Evolutionary conservation across 2,113 vertebrate genomes (phyloP).

Genomic region (Nibea coibor): DNA sequence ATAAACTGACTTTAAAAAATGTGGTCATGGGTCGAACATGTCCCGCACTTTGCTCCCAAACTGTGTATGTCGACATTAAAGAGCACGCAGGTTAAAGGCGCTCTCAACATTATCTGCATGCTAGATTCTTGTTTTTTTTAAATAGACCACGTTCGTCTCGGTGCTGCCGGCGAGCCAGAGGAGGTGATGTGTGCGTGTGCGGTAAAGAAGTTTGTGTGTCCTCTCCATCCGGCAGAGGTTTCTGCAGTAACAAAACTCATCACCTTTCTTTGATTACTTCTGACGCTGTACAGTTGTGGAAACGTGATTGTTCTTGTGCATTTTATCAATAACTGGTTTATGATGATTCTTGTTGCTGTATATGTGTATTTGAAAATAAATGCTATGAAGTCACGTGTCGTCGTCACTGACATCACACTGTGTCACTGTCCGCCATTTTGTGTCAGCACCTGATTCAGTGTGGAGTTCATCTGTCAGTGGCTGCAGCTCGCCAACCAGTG

Average conservation of each 20-base stretch:
- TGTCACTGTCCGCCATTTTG: no score
- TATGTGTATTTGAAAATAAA: slow-evolving; percentile 99
- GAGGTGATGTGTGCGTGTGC: background rate
- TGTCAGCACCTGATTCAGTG: no score
- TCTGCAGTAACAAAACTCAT: slow-evolving; percentile 75
- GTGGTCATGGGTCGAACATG: background rate
- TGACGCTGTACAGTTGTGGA: slow-evolving; percentile 90
- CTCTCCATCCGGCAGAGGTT: slow-evolving; percentile 52
- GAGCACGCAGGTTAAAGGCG: slow-evolving; percentile 33
- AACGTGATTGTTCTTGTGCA: slow-evolving; percentile 95
- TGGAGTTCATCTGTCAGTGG: no score
- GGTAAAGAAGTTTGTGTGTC: background rate
- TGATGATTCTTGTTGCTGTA: slow-evolving; percentile 96
- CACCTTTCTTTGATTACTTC: slow-evolving; percentile 66
- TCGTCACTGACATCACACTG: no score
- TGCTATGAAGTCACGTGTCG: slow-evolving; percentile 82
- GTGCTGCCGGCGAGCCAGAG: slow-evolving; percentile 14
- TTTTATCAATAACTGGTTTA: slow-evolving; percentile 97
- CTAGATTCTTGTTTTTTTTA: slow-evolving; percentile 42
- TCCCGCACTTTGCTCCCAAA: slow-evolving; percentile 30
- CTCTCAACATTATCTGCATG: slow-evolving; percentile 78
- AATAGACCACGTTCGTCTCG: slow-evolving; percentile 50
- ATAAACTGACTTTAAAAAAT: slow-evolving; percentile 1
- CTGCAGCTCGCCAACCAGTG: no score
- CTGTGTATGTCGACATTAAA: slow-evolving; percentile 18